Conservation (phyloP, 2,113 vertebrate species). For the Saimiri boliviensis region DNA sequence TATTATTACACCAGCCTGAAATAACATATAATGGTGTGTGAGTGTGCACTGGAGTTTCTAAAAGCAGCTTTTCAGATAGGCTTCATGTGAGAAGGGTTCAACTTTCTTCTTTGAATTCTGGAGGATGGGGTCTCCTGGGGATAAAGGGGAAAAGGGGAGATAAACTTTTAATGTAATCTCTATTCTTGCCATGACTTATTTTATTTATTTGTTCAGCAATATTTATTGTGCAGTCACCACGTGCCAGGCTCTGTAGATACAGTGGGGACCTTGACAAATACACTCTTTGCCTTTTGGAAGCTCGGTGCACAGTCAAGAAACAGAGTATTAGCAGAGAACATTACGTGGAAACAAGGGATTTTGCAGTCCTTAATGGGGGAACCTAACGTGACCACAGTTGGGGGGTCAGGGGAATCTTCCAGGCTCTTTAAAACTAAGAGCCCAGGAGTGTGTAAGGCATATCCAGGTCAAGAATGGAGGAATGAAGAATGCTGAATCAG, state of each 20-base stretch:
- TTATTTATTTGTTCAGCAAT: slow-evolving; percentile 56
- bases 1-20: slow-evolving; percentile 79
- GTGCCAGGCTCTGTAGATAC: not conserved
- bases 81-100: slow-evolving; percentile 72
- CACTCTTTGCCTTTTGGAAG: not conserved
- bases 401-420: not conserved
- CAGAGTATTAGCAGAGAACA: not conserved
- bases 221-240: slow-evolving; percentile 36
- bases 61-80: slow-evolving; percentile 74
- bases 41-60: slow-evolving; percentile 76
- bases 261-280: not conserved
- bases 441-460: not conserved
- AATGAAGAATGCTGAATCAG: not conserved
- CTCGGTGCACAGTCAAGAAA: not conserved
- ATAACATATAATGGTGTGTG: slow-evolving; percentile 80
- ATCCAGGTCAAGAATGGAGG: not conserved
- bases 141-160: slow-evolving; percentile 66
- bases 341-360: not conserved
- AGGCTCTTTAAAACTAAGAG: not conserved
- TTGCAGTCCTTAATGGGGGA: not conserved
- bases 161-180: slow-evolving; percentile 62
- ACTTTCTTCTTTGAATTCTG: slow-evolving; percentile 65
- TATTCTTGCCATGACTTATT: slow-evolving; percentile 19
- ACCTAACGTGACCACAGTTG: not conserved
- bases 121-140: slow-evolving; percentile 67